A percentile compares a stretch with the other conserved stretches of the same genome.
Evolutionary conservation across 1,140 invertebrate genomes (phyloP).

Genomic region (Heliconius eleuchia): DNA sequence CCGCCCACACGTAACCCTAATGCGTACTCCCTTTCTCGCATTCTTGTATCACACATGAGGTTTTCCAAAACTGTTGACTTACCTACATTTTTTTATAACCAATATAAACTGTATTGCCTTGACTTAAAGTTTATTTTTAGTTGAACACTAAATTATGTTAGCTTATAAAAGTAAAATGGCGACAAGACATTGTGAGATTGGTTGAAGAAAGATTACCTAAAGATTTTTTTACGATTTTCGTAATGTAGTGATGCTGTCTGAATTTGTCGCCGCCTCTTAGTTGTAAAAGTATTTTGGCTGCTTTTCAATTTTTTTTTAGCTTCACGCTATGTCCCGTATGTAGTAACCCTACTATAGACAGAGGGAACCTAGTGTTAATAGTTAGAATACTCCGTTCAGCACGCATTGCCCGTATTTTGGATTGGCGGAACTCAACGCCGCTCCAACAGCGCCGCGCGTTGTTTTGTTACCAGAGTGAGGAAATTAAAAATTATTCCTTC

Average conservation of each 20-base stretch:
- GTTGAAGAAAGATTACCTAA: constrained; percentile 38
- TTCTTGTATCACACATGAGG: constrained; percentile 46
- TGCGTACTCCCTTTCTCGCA: constrained; percentile 43
- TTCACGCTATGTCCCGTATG: no score
- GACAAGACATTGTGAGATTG: constrained; percentile 42
- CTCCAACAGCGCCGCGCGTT: neutral
- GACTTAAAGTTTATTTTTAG: constrained; percentile 1
- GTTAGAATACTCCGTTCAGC: no score
- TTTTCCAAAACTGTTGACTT: constrained; percentile 6
- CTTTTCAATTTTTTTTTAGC: no score
- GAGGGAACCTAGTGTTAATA: no score
- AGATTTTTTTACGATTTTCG: constrained; percentile 40
- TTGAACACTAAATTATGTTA: neutral
- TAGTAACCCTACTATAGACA: no score
- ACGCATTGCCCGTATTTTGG: no score
- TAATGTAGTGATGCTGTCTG: neutral
- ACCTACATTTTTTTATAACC: neutral
- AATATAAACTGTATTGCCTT: constrained; percentile 12
- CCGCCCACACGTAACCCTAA: constrained; percentile 52
- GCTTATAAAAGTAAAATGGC: constrained; percentile 12
- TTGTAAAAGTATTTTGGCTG: neutral
- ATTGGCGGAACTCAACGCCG: neutral
- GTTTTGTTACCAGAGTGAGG: neutral
- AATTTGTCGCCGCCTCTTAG: neutral
- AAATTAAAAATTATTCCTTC: no score